Evolutionary conservation across 2,888 invertebrate genomes (phyloP).

Genomic region (Amiota mariae): DNA sequence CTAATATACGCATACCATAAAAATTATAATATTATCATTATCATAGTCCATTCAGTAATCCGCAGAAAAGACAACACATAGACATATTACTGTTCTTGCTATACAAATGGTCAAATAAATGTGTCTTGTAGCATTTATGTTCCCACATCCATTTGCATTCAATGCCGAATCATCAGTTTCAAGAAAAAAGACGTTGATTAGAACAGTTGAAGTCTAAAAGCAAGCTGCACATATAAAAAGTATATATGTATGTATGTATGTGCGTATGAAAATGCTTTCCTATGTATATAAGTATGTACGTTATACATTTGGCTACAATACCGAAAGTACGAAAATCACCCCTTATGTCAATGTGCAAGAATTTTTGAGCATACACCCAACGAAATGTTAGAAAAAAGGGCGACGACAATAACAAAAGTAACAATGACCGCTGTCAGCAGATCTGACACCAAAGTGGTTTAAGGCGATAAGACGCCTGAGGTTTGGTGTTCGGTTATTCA

Average conservation of each 20-base stretch:
- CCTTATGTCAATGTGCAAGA: constrained; percentile 64
- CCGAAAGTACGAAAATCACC: constrained; percentile 71
- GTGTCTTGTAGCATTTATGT: constrained; percentile 47
- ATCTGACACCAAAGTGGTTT: constrained; percentile 72
- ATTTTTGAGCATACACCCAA: constrained; percentile 34
- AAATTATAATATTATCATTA: constrained; percentile 63
- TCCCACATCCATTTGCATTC: background rate
- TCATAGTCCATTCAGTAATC: constrained; percentile 52
- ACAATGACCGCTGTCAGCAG: constrained; percentile 68
- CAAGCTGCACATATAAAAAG: constrained; percentile 61
- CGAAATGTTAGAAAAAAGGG: constrained; percentile 38
- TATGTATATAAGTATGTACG: constrained; percentile 64
- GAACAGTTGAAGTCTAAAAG: constrained; percentile 30
- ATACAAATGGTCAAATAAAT: constrained; percentile 62
- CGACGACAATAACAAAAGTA: constrained; percentile 37
- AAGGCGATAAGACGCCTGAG: constrained; percentile 67
- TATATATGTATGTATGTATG: constrained; percentile 60
- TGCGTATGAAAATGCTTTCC: too few species aligned
- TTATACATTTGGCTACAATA: constrained; percentile 31
- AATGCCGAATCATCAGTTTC: constrained; percentile 10
- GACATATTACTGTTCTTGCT: constrained; percentile 58
- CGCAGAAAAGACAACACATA: background rate
- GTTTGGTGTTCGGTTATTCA: constrained; percentile 27
- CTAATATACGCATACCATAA: too few species aligned
- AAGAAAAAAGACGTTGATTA: constrained; percentile 22